Base-by-base conservation (phyloP, 1,140 invertebrate genomes). In the Bombus balteatus region DNA sequence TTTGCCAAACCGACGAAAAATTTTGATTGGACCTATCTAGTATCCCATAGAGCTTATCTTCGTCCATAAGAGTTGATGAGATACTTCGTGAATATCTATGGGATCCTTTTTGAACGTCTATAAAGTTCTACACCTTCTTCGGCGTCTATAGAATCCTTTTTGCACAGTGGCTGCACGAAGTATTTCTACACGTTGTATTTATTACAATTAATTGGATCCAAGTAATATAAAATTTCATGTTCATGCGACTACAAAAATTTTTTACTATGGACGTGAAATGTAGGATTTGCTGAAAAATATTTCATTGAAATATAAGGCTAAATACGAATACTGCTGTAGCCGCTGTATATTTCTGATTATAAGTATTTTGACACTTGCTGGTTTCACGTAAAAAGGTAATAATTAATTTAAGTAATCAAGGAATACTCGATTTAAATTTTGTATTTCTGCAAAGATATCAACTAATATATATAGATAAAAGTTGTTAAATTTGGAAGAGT, bases 1-100 rank as follows among this genome's bases (percentile, higher is more conserved):
- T 37, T 72, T 89, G 66, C 78, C 78, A 85, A 65, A 85, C n/a
- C 34, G 43, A 65, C 43, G 83, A 66, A 81, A 81, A 85, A 81
- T 39, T n/a, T 65, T 25, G 32, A 62, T 43, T 32, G 25, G 34
- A 68, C 6, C 34, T 22, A 25, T 37, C 34, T 3, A 37, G 37
- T 37, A 22, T 34, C 34, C 10, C 18, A 18, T 3, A 15, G 0
- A 66, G n/a, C 5, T 32, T 18, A 66, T 10, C 39, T n/a, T 43
- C 5, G 13, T 57, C 9, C 13, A 59, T 13, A 53, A 25, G 13
- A 39, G 12, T 47, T 9, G 34, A 65, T 53, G 4, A 32, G 59
- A 62, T 62, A n/a, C 10, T n/a, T 5, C 3, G 10, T n/a, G 10
- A 62, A 59, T 59, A 59, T 59, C 57, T 59, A 59, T 25, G 10